phyloP scores from a whole-genome alignment of 2,888 invertebrate species.

The Poecilobothrus nobilitatus region DNA sequence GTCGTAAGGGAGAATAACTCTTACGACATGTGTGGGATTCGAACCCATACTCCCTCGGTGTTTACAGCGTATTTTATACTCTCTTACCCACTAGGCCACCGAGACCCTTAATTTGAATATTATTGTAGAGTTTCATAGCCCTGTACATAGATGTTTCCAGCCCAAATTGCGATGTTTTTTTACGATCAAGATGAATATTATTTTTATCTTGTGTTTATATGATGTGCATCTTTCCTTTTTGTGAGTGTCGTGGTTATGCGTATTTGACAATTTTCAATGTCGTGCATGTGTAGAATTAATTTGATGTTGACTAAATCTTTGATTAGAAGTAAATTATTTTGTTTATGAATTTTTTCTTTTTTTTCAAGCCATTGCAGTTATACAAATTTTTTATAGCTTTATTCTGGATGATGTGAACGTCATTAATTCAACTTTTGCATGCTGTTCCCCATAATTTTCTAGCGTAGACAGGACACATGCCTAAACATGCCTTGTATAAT shows the following conservation, averaged over 20 bases:
- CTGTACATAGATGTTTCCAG: neutral
- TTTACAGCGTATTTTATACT: too few relatives aligned
- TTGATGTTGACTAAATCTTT: neutral
- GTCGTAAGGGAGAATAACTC: too few relatives aligned
- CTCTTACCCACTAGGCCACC: too few relatives aligned
- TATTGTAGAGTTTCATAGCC: constrained; percentile 5
- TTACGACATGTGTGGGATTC: too few relatives aligned
- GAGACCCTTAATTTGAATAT: neutral
- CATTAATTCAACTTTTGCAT: too few relatives aligned
- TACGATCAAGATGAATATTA: neutral
- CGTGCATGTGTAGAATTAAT: neutral
- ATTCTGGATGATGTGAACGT: too few relatives aligned
- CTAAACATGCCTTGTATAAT: too few relatives aligned
- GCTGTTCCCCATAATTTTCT: too few relatives aligned
- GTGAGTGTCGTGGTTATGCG: neutral
- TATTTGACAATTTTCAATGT: neutral
- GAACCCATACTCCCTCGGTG: too few relatives aligned
- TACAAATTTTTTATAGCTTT: too few relatives aligned
- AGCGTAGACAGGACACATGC: too few relatives aligned
- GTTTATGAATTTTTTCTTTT: neutral
- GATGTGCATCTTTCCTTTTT: neutral
- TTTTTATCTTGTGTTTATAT: neutral
- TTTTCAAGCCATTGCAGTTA: neutral
- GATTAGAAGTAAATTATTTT: neutral
- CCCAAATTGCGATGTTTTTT: neutral